Percentiles rank a stretch among this genome's conserved stretches.
Evolutionary conservation across 2,888 invertebrate genomes (phyloP).

Genomic region (Ceraclea dissimilis): DNA sequence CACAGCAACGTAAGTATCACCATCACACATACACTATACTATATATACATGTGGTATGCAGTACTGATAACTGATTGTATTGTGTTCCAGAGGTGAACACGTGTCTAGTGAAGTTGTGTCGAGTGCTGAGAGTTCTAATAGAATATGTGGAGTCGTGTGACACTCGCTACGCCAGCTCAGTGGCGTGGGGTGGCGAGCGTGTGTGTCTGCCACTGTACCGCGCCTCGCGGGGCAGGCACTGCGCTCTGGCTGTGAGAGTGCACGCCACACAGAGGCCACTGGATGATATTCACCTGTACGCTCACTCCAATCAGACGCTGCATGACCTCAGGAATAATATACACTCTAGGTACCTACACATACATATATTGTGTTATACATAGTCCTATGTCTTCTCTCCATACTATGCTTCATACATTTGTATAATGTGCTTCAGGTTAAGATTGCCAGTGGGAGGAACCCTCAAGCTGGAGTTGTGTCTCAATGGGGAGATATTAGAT

Average conservation of each 20-base stretch:
- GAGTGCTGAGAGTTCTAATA: slow-evolving; percentile 87
- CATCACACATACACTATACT: background rate
- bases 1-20: slow-evolving; percentile 37
- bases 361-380: background rate
- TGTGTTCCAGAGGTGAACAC: slow-evolving; percentile 36
- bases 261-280: slow-evolving; percentile 80
- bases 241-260: slow-evolving; percentile 79
- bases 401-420: background rate
- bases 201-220: slow-evolving; percentile 36
- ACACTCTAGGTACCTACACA: slow-evolving; percentile 48
- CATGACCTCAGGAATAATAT: slow-evolving; percentile 76
- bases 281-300: slow-evolving; percentile 87
- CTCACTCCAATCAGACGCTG: slow-evolving; percentile 91
- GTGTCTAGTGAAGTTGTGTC: slow-evolving; percentile 66
- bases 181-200: background rate
- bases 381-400: background rate
- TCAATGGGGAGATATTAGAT: slow-evolving; percentile 83
- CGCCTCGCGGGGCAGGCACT: slow-evolving; percentile 84
- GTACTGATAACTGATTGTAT: slow-evolving; percentile 29
- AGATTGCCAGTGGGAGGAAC: slow-evolving; percentile 47
- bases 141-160: slow-evolving; percentile 96
- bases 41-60: slow-evolving; percentile 16
- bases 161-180: slow-evolving; percentile 54
- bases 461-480: slow-evolving; percentile 84
- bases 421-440: slow-evolving; percentile 32